phyloP scores from a whole-genome alignment of 2,888 invertebrate species.

The Xylota segnis region DNA sequence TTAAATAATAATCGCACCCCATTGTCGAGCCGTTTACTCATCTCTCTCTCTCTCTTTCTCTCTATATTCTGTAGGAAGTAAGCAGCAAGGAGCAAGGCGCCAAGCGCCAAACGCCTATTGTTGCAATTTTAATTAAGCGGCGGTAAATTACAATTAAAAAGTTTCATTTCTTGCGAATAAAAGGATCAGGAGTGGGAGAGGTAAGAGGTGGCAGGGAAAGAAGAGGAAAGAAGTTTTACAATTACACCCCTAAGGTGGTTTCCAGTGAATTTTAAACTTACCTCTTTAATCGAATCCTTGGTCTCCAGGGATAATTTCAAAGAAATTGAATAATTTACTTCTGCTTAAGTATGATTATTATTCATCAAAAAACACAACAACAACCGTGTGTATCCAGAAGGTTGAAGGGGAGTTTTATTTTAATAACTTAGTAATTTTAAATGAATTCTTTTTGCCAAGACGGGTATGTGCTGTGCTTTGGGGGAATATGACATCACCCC shows the following conservation, averaged over 20 bases:
- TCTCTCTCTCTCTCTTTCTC: conserved; percentile 8
- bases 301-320: conserved; percentile 56
- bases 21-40: conserved; percentile 50
- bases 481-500: neutral
- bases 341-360: conserved; percentile 53
- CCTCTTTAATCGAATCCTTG: conserved; percentile 59
- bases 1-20: conserved; percentile 72
- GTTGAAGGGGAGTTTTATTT: conserved; percentile 24
- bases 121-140: conserved; percentile 76
- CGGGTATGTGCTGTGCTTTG: neutral
- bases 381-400: no score
- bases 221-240: conserved; percentile 52
- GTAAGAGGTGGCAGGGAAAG: neutral
- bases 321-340: conserved; percentile 67
- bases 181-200: neutral
- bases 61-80: no score
- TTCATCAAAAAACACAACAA: conserved; percentile 50
- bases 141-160: conserved; percentile 76
- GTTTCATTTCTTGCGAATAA: conserved; percentile 47
- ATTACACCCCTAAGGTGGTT: conserved; percentile 71
- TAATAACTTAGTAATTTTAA: conserved; percentile 41
- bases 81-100: neutral
- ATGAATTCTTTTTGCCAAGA: conserved; percentile 25
- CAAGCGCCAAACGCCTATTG: conserved; percentile 35
- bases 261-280: conserved; percentile 62